These are phyloP conservation scores for Rhagonycha lutea DNA, from an alignment of 2,888 invertebrate species.

Conservation along the genomic window DNA sequence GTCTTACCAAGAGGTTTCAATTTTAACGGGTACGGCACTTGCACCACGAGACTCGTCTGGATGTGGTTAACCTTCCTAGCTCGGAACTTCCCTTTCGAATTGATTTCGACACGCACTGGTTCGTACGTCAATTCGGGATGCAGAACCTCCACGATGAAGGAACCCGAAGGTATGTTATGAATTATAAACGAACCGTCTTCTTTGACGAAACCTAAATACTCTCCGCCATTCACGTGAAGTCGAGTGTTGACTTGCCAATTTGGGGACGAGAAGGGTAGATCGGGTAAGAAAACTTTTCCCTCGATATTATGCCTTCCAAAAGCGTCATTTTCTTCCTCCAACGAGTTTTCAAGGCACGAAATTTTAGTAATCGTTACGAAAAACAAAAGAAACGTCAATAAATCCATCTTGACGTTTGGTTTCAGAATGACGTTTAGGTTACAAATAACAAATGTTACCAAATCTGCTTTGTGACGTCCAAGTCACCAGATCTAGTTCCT, in stretches of 20 bases:
- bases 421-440: neutral
- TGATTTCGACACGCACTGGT: slow-evolving; percentile 94
- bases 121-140: slow-evolving; percentile 93
- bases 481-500: neutral
- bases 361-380: neutral
- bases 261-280: slow-evolving; percentile 59
- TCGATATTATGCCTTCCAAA: slow-evolving; percentile 72
- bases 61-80: slow-evolving; percentile 93
- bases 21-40: slow-evolving; percentile 90
- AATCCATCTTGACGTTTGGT: neutral
- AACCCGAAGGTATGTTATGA: slow-evolving; percentile 87
- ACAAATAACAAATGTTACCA: neutral
- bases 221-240: slow-evolving; percentile 86
- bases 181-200: slow-evolving; percentile 91
- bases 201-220: slow-evolving; percentile 84
- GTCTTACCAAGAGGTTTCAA: slow-evolving; percentile 82
- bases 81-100: slow-evolving; percentile 94
- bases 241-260: slow-evolving; percentile 80
- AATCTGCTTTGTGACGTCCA: neutral
- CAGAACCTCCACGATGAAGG: slow-evolving; percentile 90
- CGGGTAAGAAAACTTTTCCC: slow-evolving; percentile 78
- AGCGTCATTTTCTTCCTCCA: slow-evolving; percentile 54
- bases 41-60: slow-evolving; percentile 87
- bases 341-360: slow-evolving; percentile 10
- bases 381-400: neutral